Base-by-base conservation (phyloP, 2,113 vertebrate genomes). In the Callopanchax toddi region DNA sequence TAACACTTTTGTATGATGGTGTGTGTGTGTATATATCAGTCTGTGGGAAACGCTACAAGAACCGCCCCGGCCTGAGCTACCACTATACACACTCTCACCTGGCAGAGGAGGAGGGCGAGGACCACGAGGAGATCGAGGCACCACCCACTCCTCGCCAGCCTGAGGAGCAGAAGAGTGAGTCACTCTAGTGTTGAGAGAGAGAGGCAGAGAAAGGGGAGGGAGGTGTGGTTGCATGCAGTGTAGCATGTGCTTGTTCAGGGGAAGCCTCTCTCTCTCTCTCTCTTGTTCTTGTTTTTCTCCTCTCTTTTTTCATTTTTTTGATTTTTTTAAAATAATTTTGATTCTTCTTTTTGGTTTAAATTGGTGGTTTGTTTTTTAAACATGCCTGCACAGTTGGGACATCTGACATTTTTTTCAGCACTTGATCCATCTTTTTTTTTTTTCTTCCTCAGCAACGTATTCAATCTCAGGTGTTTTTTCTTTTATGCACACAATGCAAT, bases 41-140 rank as follows among this genome's bases (percentile, higher is more conserved):
- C 64, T 99, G 97, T 71, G 97, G 97, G 69, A 99, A 99, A 62
- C 95, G 97, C 23, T 99, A 99, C 90, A 99, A 99, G 92, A 99
- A 99, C 81, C 93, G 96, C 0, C 97, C 97, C 0, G 97, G 97
- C 26, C 88, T 99, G 76, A 99, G 96, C 70, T 98, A 99, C 84
- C 97, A 99, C 92, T 98, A 98, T 61, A 95, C 96, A 29, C 97
- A 98, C 52, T 97, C 96, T 62, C 97, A 98, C 89, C 85, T 99
- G 92, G 96, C 95, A 0, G 96, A 99, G 81, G 96, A 99, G 76
- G 97, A 99, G 76, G 97, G 97, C 0, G 97, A 99, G 11, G 97
- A 98, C 80, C 95, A 95, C 69, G 96, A 99, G n/a, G 97, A 99
- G 67, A 93, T 94, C 0, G 96, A 98, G 63, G 95, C 95, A 0